Percentiles rank a stretch among this genome's conserved stretches.
phyloP scores from a whole-genome alignment of 2,113 vertebrate species.

The Terrapene triunguis region DNA sequence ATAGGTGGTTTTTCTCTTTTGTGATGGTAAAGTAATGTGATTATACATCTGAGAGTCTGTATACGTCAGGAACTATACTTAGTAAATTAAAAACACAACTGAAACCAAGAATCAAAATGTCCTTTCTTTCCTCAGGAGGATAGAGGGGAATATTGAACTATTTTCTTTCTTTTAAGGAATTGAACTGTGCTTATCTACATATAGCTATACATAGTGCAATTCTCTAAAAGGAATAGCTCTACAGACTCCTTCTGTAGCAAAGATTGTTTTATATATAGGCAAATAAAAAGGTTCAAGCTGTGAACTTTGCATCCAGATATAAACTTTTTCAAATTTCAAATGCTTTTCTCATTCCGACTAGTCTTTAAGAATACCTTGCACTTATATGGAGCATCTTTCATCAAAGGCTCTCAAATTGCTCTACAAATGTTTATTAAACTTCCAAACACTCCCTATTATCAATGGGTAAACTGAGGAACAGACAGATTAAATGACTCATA shows the following conservation, averaged over 20 bases:
- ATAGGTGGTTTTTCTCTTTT: neutral
- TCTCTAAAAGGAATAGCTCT: neutral
- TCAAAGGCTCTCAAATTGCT: neutral
- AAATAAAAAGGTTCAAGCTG: slow-evolving; percentile 66
- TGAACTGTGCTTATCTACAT: slow-evolving; percentile 57
- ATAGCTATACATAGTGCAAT: slow-evolving; percentile 36
- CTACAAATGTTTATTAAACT: slow-evolving; percentile 70
- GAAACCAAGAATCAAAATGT: slow-evolving; percentile 45
- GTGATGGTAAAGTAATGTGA: neutral
- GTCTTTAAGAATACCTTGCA: slow-evolving; percentile 69
- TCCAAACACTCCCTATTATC: slow-evolving; percentile 22
- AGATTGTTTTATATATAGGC: slow-evolving; percentile 61
- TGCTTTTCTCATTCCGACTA: slow-evolving; percentile 52
- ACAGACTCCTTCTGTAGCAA: slow-evolving; percentile 38
- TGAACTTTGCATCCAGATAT: slow-evolving; percentile 50
- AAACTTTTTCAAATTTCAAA: slow-evolving; percentile 7
- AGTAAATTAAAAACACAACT: slow-evolving; percentile 12
- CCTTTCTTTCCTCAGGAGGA: slow-evolving; percentile 30
- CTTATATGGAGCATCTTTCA: slow-evolving; percentile 55
- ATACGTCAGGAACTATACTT: neutral
- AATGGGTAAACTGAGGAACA: slow-evolving; percentile 8
- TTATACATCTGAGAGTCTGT: neutral
- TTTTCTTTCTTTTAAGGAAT: slow-evolving; percentile 4
- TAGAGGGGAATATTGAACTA: slow-evolving; percentile 51
- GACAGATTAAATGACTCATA: slow-evolving; percentile 14